Base-by-base conservation (phyloP, 2,797 vertebrate species). In the Neoniphon sammara region DNA sequence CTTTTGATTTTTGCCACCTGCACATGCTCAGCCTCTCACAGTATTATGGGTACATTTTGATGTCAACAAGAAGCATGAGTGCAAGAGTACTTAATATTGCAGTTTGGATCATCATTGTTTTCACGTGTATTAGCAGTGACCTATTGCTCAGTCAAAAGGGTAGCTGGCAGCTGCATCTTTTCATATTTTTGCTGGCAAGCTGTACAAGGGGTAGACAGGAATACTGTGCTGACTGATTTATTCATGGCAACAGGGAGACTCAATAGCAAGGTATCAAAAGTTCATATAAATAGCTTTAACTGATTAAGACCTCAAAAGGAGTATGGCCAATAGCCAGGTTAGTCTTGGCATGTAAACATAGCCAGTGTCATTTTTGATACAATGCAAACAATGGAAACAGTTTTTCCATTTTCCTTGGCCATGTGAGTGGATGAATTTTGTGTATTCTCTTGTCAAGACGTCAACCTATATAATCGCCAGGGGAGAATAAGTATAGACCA, bases 381-480 rank as follows among this genome's bases (percentile, higher is more conserved):
- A 11, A 59, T 1, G 2, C 34, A 23, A 53, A 4, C 21, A 31
- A 6, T 31, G 30, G 3, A 31, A n/a, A n/a, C 50, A 3, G 3
- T 59, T 53, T 56, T 18, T 11, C 9, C 31, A n/a, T 66, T 27
- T 25, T 56, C 54, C 23, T 56, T 8, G 54, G 17, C 54, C 7
- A 25, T 30, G 25, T 30, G 11, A 15, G 25, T 25, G 30, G 54
- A 56, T 17, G 23, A 30, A 11, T 1, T 56, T 31, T 58, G 17
- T 47, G 27, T 46, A 23, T 71, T 27, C 12, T 64, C 31, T 44
- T 73, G 69, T 68, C 42, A 44, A 54, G 73, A 46, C 56, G 61
- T 58, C 5, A n/a, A 27, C 34, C 53, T 25, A 36, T 44, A 39
- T 62, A 70, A 75, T 65, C 20, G 27, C 27, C 17, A 11, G 3